Evolutionary conservation across 2,797 vertebrate genomes (phyloP).

Genomic region (Premnoplex brunnescens): DNA sequence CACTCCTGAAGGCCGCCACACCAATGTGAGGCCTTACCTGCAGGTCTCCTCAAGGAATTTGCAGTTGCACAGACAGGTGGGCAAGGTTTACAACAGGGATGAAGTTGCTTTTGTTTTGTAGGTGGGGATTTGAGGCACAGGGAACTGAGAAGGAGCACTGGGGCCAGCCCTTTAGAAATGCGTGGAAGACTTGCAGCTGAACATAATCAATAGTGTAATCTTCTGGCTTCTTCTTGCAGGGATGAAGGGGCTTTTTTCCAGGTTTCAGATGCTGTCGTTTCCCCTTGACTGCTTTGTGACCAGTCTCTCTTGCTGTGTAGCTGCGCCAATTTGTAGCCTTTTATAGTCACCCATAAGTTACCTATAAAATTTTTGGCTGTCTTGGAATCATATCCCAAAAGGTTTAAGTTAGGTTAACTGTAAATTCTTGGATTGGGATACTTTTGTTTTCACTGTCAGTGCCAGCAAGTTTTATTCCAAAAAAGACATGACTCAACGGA

Average conservation of each 20-base stretch:
- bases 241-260: not conserved
- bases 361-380: not conserved
- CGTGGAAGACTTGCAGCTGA: not conserved
- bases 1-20: not conserved
- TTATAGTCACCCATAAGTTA: not conserved
- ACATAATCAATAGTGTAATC: not conserved
- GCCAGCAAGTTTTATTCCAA: not conserved
- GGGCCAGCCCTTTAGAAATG: not conserved
- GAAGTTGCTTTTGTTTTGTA: not conserved
- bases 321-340: not conserved
- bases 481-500: not conserved
- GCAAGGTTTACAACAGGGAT: not conserved
- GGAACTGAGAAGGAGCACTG: not conserved
- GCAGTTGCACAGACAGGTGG: not conserved
- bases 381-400: not conserved
- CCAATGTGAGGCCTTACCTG: not conserved
- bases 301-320: not conserved
- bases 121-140: not conserved
- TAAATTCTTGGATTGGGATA: not conserved
- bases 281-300: not conserved
- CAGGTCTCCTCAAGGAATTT: not conserved
- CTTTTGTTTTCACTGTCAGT: not conserved
- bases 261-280: not conserved
- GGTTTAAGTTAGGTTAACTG: not conserved
- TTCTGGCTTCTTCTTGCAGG: not conserved